Evolutionary conservation across 2,797 vertebrate species (phyloP).

Genomic region (Neosilurus mollespiculum): DNA sequence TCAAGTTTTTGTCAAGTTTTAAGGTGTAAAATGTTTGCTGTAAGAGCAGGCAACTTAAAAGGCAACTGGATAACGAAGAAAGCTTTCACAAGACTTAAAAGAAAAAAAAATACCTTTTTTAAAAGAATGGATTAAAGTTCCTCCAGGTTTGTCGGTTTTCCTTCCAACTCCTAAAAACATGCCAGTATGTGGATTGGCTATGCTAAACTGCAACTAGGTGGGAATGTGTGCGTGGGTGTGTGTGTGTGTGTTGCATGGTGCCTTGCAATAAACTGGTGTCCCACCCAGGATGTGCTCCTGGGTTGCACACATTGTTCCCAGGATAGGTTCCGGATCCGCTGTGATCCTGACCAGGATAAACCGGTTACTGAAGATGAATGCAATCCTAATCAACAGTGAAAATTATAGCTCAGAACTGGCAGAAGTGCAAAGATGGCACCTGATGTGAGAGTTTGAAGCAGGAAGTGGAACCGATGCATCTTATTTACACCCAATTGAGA

Average conservation of each 20-base stretch:
- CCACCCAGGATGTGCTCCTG: constrained; percentile 15
- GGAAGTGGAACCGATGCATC: background rate
- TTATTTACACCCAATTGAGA: background rate
- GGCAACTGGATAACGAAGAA: background rate
- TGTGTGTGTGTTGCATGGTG: background rate
- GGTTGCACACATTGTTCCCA: constrained; percentile 22
- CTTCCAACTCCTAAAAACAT: background rate
- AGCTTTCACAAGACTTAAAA: background rate
- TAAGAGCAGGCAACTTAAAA: background rate
- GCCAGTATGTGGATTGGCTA: background rate
- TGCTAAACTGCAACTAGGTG: background rate
- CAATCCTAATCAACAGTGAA: background rate
- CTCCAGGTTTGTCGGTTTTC: background rate
- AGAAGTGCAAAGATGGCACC: background rate
- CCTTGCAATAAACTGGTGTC: background rate
- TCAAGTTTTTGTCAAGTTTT: background rate
- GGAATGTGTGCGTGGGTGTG: background rate
- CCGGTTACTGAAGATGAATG: constrained; percentile 16
- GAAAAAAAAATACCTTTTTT: background rate
- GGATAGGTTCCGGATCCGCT: background rate
- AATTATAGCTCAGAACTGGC: background rate
- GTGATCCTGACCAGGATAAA: constrained; percentile 9
- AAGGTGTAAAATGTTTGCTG: background rate
- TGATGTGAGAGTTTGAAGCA: background rate
- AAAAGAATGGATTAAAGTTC: background rate